Conservation (phyloP, 2,888 invertebrate species). For the Aquatica leii region DNA sequence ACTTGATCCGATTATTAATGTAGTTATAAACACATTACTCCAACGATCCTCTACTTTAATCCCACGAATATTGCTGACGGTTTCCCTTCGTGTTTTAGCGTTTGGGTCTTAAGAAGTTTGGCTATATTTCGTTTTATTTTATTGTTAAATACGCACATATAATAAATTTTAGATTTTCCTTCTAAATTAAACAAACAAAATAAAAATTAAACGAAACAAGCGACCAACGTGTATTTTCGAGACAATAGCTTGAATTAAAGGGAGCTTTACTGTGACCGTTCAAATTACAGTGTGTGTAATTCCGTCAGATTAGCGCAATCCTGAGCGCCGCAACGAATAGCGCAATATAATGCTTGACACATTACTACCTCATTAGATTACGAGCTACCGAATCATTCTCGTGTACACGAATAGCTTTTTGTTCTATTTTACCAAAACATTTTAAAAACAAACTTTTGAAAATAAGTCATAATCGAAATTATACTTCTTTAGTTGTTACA, state of each 20-base stretch:
- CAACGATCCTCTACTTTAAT: not conserved
- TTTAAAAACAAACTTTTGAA: too few species aligned
- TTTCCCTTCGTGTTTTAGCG: not conserved
- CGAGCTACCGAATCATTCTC: conserved; percentile 25
- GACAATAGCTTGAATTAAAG: conserved; percentile 59
- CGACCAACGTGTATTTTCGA: conserved; percentile 51
- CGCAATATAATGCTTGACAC: conserved; percentile 59
- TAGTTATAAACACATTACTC: conserved; percentile 9
- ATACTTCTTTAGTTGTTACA: too few species aligned
- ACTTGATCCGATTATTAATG: conserved; percentile 10
- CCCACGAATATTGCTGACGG: not conserved
- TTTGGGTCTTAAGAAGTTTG: not conserved
- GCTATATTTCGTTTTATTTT: too few species aligned
- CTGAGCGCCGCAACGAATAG: conserved; percentile 58
- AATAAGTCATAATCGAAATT: too few species aligned
- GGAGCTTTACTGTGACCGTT: conserved; percentile 54
- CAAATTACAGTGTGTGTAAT: conserved; percentile 60
- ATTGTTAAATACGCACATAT: not conserved
- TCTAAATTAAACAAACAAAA: conserved; percentile 17
- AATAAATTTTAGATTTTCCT: conserved; percentile 24
- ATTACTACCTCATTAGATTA: conserved; percentile 61
- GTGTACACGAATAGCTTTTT: not conserved
- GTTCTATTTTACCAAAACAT: too few species aligned
- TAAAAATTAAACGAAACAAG: conserved; percentile 33
- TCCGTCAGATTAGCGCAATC: conserved; percentile 61